Percentiles rank a stretch among this genome's conserved stretches.
These are phyloP conservation scores for Dendrolimus houi DNA, from an alignment of 2,888 invertebrate species.

Conservation along the genomic window DNA sequence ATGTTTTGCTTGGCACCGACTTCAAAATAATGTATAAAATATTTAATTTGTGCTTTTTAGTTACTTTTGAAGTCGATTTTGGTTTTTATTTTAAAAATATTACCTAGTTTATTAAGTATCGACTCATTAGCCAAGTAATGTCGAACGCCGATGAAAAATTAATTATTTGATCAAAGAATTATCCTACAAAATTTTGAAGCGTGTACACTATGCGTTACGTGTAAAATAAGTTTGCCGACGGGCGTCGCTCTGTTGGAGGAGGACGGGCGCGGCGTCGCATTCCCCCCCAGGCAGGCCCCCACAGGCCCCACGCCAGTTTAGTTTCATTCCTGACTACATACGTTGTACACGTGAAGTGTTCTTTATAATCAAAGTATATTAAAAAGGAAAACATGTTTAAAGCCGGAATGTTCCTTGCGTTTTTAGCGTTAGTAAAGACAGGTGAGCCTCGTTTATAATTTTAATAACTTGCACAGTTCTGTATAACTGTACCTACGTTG, in stretches of 20 bases:
- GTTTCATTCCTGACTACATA: background rate
- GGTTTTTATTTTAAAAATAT: too few species aligned
- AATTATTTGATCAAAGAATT: background rate
- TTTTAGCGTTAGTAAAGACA: background rate
- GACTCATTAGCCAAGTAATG: too few species aligned
- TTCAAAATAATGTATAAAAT: too few species aligned
- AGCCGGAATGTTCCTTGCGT: background rate
- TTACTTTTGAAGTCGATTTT: too few species aligned
- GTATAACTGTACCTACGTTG: background rate
- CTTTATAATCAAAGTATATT: background rate
- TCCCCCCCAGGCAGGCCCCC: background rate
- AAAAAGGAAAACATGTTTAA: background rate
- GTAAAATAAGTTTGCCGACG: background rate
- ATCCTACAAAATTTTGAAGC: background rate
- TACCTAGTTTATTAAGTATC: too few species aligned
- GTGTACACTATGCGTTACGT: background rate
- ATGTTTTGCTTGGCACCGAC: too few species aligned
- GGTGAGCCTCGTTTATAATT: background rate
- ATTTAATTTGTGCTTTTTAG: too few species aligned
- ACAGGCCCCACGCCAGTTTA: background rate
- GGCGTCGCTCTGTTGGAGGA: background rate
- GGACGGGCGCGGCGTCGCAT: background rate
- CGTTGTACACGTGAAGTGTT: background rate
- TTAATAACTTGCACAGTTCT: background rate
- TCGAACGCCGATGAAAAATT: too few species aligned